Base-by-base conservation (phyloP, 1,140 invertebrate genomes). In the Apis dorsata region DNA sequence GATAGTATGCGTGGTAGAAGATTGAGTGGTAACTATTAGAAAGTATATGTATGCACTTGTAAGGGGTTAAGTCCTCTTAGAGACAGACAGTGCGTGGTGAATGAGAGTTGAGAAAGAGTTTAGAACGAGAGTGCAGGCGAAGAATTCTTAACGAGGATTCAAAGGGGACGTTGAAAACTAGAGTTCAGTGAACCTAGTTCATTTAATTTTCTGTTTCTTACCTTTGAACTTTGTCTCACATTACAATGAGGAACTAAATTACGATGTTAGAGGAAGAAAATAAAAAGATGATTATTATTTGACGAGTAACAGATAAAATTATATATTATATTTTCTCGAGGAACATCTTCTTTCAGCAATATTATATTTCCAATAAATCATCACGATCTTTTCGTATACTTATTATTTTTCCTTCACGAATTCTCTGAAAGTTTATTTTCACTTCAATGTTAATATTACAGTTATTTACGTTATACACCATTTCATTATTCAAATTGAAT, bases 121-220 rank as follows among this genome's bases (percentile, higher is more conserved):
- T 70, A 70, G 13, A 70, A 10, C 13, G n/a, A n/a, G 49, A 53
- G 49, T 51, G 8, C n/a, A 11, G 68, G 13, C 21, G 49, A 70
- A 51, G 68, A 70, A 70, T 70, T 70, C 44, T 70, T 70, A 70
- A 70, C 68, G 68, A 70, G 68, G 49, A 53, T 24, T 44, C n/a
- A 69, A n/a, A 49, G 66, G 17, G 66, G 21, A 69, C 44, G 66
- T 7, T 51, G 66, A n/a, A 24, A 69, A 12, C 66, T 11, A 13
- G 66, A n/a, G 44, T 69, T 69, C 66, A 24, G 19, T 24, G 68
- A 70, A 70, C 68, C 49, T 4, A 5, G 1, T 24, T 12, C 51
- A 53, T 51, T 51, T 70, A 24, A 70, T 17, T 19, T 53, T 17
- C 24, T 19, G 57, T 49, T 62, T 62, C 55, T 3, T 13, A 15